Percentiles rank a stretch among this genome's conserved stretches.
phyloP scores from a whole-genome alignment of 2,113 vertebrate species.

The Todiramphus saurophagus region DNA sequence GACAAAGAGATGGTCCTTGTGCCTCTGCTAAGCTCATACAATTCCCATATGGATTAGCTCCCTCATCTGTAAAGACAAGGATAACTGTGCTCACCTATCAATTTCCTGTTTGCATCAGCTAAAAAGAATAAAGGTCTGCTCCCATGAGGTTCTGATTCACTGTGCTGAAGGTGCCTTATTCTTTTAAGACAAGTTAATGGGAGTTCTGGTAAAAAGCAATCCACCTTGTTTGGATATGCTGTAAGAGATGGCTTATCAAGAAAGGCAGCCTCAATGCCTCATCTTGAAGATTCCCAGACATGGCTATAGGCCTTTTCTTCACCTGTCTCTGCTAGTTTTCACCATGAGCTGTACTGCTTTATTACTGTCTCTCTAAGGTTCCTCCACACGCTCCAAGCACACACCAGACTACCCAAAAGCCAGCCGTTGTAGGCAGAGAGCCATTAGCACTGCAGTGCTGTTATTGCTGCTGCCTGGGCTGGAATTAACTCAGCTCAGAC shows the following conservation, averaged over 20 bases:
- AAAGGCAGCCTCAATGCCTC: not conserved
- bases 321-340: not conserved
- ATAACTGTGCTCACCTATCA: not conserved
- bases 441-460: not conserved
- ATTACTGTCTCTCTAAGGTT: not conserved
- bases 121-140: slow-evolving; percentile 5
- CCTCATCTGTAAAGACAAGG: not conserved
- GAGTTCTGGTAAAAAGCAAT: not conserved
- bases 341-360: not conserved
- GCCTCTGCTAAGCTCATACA: not conserved
- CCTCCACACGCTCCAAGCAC: not conserved
- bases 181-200: not conserved
- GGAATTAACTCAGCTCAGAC: slow-evolving; percentile 2
- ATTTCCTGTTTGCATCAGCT: not conserved
- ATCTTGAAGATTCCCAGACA: not conserved
- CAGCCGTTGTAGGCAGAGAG: not conserved
- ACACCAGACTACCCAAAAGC: not conserved
- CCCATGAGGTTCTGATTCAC: slow-evolving; percentile 6
- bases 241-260: not conserved
- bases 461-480: slow-evolving; percentile 2
- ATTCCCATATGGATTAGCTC: not conserved
- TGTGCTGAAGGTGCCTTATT: not conserved
- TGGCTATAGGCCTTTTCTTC: not conserved
- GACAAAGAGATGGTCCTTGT: not conserved
- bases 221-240: not conserved